phyloP scores from a whole-genome alignment of 2,888 invertebrate genomes.

The Acronicta alni region DNA sequence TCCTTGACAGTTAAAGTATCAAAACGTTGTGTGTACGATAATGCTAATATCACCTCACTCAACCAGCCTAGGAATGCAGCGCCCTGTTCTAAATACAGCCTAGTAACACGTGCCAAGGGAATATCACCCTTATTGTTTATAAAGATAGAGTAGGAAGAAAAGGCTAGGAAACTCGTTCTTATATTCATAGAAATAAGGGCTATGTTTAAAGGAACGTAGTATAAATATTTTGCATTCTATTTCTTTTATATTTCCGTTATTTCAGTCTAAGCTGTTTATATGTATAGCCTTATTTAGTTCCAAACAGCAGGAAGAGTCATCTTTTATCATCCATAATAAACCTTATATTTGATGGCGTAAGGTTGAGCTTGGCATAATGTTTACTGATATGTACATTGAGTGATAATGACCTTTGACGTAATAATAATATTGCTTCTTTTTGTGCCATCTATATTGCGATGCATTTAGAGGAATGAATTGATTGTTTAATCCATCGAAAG shows the following conservation, averaged over 20 bases:
- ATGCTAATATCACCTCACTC: constrained; percentile 47
- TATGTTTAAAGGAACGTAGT: neutral
- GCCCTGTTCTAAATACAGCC: constrained; percentile 48
- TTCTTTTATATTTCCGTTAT: constrained; percentile 2
- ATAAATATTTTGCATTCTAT: neutral
- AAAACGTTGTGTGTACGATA: constrained; percentile 31
- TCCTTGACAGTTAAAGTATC: constrained; percentile 32
- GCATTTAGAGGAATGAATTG: too few species aligned
- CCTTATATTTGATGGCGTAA: neutral
- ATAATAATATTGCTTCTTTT: neutral
- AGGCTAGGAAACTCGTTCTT: constrained; percentile 16
- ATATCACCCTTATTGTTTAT: constrained; percentile 10
- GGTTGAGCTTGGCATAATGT: neutral
- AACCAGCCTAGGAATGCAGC: constrained; percentile 48
- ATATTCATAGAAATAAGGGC: neutral
- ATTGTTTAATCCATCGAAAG: too few species aligned
- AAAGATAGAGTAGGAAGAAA: neutral
- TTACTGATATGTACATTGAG: neutral
- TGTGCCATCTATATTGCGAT: too few species aligned
- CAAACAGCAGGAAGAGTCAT: neutral
- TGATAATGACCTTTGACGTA: constrained; percentile 1
- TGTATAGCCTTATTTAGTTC: too few species aligned
- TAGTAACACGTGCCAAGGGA: constrained; percentile 8
- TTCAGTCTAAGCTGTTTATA: neutral
- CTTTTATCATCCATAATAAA: neutral